phyloP scores from a whole-genome alignment of 1,140 invertebrate genomes.

The Bursaphelenchus mucronatus region DNA sequence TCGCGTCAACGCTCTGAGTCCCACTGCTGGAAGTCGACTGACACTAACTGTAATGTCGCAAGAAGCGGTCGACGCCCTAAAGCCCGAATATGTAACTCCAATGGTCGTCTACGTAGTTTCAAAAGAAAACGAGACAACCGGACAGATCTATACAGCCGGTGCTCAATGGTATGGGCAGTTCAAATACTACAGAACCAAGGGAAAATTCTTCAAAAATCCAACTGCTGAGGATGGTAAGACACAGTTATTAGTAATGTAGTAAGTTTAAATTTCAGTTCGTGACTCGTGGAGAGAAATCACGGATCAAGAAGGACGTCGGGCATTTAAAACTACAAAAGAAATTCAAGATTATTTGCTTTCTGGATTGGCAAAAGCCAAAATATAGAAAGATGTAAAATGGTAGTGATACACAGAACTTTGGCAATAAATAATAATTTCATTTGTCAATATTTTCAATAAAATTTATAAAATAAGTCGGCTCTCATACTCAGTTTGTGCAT shows the following conservation, averaged over 20 bases:
- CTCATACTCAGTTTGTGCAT: too few species aligned
- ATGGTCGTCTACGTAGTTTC: slow-evolving; percentile 87
- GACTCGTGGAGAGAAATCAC: slow-evolving; percentile 79
- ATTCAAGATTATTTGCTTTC: too few species aligned
- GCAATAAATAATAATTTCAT: too few species aligned
- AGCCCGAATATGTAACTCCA: slow-evolving; percentile 86
- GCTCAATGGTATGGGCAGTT: slow-evolving; percentile 80
- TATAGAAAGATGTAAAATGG: too few species aligned
- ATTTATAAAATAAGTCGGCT: too few species aligned
- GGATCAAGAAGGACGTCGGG: slow-evolving; percentile 62
- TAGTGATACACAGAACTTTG: too few species aligned
- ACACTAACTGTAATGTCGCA: slow-evolving; percentile 72
- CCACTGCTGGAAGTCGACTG: slow-evolving; percentile 5
- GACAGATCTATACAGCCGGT: slow-evolving; percentile 82
- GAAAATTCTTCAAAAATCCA: slow-evolving; percentile 68
- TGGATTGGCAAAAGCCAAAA: too few species aligned
- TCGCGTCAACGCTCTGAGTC: slow-evolving; percentile 82
- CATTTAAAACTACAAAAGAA: too few species aligned
- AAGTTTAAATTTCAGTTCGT: slow-evolving; percentile 67
- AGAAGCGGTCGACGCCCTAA: slow-evolving; percentile 68
- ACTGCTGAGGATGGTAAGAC: slow-evolving; percentile 61
- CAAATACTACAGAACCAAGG: slow-evolving; percentile 72
- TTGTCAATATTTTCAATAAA: too few species aligned
- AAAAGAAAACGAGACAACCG: slow-evolving; percentile 79
- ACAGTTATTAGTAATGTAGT: not conserved